A percentile compares a stretch with the other conserved stretches of the same genome.
These are phyloP conservation scores for Microplitis deprimator DNA, from an alignment of 2,888 invertebrate species.

Conservation along the genomic window DNA sequence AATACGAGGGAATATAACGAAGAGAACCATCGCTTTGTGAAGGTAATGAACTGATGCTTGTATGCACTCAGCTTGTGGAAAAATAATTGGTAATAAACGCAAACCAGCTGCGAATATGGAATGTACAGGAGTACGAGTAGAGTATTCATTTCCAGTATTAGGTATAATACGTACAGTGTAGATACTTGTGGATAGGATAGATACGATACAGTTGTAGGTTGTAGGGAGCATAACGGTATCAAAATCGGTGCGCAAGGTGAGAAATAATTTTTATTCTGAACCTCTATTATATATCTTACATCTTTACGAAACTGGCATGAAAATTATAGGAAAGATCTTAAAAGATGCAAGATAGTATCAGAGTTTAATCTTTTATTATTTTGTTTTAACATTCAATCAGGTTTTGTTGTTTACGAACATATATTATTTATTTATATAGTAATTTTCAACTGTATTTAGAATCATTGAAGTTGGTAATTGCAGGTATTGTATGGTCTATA, in stretches of 20 bases:
- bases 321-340: neutral
- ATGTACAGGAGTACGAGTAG: constrained; percentile 16
- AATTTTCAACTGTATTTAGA: neutral
- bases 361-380: neutral
- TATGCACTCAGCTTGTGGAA: constrained; percentile 24
- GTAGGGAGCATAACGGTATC: constrained; percentile 27
- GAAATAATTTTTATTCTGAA: constrained; percentile 1
- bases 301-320: neutral
- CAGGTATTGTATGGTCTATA: neutral
- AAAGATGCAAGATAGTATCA: neutral
- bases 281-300: neutral
- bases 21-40: constrained; percentile 1
- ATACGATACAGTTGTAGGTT: constrained; percentile 15
- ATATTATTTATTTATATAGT: neutral
- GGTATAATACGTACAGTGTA: neutral
- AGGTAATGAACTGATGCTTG: constrained; percentile 29
- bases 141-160: constrained; percentile 10
- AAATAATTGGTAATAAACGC: constrained; percentile 43
- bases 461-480: neutral
- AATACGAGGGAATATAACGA: neutral
- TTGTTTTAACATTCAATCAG: neutral
- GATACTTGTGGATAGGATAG: constrained; percentile 9
- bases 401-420: neutral
- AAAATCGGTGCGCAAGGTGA: constrained; percentile 15
- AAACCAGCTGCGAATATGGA: constrained; percentile 27